A percentile compares a stretch with the other conserved stretches of the same genome.
Conservation (phyloP, 1,140 invertebrate genomes). For the Phthorimaea operculella region DNA sequence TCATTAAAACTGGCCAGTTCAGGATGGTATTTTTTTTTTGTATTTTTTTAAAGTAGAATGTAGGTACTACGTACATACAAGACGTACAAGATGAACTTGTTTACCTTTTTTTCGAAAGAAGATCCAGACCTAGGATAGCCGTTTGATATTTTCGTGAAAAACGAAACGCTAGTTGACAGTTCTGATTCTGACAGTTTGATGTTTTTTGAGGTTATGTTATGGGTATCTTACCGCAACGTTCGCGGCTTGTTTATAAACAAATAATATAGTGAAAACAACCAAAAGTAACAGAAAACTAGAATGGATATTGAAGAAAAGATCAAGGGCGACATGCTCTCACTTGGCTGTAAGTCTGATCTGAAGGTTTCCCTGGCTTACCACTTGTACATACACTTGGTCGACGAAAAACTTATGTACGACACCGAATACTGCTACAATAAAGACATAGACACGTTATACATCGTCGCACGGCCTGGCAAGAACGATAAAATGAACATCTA, state of each 20-base stretch:
- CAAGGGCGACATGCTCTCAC: constrained; percentile 51
- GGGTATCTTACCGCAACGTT: no score
- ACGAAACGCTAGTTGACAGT: no score
- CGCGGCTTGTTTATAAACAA: neutral
- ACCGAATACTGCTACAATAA: constrained; percentile 60
- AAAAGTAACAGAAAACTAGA: neutral
- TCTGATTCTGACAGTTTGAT: no score
- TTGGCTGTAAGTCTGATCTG: constrained; percentile 46
- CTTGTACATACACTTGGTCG: constrained; percentile 51
- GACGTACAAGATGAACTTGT: no score
- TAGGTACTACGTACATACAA: no score
- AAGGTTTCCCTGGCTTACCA: constrained; percentile 50
- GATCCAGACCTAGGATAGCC: no score
- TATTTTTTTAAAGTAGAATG: no score
- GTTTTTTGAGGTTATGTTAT: neutral
- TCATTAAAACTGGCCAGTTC: no score
- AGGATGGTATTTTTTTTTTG: no score
- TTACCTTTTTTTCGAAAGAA: no score
- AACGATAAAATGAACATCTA: constrained; percentile 55
- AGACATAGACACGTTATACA: constrained; percentile 51
- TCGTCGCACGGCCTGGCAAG: constrained; percentile 45
- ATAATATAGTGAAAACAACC: neutral
- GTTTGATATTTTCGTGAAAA: no score
- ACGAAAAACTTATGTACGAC: constrained; percentile 58
- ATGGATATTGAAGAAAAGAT: constrained; percentile 59